Percentiles rank a stretch among this genome's conserved stretches.
phyloP scores from a whole-genome alignment of 2,113 vertebrate genomes.

The Archocentrus centrarchus region DNA sequence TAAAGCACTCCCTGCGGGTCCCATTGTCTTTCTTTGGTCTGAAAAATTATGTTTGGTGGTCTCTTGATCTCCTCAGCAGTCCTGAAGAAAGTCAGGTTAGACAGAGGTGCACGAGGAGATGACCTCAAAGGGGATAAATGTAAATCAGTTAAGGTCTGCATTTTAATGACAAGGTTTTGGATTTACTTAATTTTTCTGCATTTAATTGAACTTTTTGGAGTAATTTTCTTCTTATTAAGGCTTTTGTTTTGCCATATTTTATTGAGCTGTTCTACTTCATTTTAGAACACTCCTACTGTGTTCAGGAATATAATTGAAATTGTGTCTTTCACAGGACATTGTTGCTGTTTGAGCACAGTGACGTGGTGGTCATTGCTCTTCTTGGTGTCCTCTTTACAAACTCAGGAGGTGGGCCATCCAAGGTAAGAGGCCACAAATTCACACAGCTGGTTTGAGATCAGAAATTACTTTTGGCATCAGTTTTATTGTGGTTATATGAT shows the following conservation, averaged over 20 bases:
- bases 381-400: slow-evolving; percentile 94
- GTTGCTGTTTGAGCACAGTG: slow-evolving; percentile 95
- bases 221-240: not conserved
- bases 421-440: slow-evolving; percentile 80
- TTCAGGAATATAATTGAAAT: not conserved
- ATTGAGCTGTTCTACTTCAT: too few species aligned
- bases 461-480: not conserved
- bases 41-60: not conserved
- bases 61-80: not conserved
- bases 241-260: too few species aligned
- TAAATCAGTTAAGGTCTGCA: not conserved
- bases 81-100: not conserved
- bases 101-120: not conserved
- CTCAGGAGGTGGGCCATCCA: slow-evolving; percentile 94
- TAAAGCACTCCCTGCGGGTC: not conserved
- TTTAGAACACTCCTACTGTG: too few species aligned
- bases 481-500: not conserved
- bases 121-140: not conserved
- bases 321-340: slow-evolving; percentile 84
- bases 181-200: not conserved
- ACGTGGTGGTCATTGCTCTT: slow-evolving; percentile 92
- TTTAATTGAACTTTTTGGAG: not conserved
- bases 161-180: not conserved
- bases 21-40: not conserved
- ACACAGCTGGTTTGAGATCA: not conserved